Evolutionary conservation across 2,888 invertebrate genomes (phyloP).

Genomic region (Eilema sororculum): DNA sequence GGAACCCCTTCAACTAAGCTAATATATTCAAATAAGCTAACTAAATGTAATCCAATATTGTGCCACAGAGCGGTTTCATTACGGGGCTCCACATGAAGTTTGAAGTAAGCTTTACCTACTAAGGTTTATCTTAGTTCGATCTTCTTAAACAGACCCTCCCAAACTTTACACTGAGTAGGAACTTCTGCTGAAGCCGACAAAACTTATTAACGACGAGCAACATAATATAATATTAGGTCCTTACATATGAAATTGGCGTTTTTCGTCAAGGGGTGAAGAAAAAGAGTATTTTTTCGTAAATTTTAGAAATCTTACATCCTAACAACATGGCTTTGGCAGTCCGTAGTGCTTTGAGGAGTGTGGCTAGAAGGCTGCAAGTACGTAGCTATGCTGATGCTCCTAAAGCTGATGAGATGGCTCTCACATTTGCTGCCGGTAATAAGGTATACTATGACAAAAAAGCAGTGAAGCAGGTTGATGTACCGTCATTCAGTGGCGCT

Average conservation of each 20-base stretch:
- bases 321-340: constrained; percentile 86
- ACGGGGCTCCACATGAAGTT: neutral
- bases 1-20: no score
- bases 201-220: constrained; percentile 5
- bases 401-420: constrained; percentile 91
- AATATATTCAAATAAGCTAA: no score
- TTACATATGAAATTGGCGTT: no score
- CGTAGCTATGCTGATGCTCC: constrained; percentile 90
- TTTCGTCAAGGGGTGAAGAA: no score
- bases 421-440: constrained; percentile 96
- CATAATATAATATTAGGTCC: neutral
- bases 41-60: neutral
- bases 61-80: constrained; percentile 5
- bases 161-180: constrained; percentile 12
- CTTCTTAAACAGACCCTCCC: constrained; percentile 12
- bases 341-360: constrained; percentile 79
- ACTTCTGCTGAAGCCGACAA: constrained; percentile 9
- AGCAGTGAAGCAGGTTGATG: constrained; percentile 96
- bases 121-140: constrained; percentile 13
- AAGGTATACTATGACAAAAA: constrained; percentile 95
- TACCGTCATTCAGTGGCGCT: constrained; percentile 97
- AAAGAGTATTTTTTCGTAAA: no score
- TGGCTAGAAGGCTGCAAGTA: constrained; percentile 79
- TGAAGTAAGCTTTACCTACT: constrained; percentile 5
- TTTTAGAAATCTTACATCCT: constrained; percentile 26